Percentiles rank a stretch among this genome's conserved stretches.
These are phyloP conservation scores for Tromatobia lineatoria DNA, from an alignment of 2,888 invertebrate genomes.

Conservation along the genomic window DNA sequence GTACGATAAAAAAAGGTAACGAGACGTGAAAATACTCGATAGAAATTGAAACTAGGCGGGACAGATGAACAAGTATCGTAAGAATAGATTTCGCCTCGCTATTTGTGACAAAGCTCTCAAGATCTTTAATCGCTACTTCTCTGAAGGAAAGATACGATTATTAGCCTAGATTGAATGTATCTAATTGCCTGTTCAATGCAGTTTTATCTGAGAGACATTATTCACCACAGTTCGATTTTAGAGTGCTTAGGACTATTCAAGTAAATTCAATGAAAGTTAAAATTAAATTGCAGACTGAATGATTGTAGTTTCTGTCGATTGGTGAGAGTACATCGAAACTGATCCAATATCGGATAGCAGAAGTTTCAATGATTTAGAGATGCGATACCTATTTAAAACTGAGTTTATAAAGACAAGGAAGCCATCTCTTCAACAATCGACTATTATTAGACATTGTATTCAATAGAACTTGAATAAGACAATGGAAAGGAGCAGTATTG, in stretches of 20 bases:
- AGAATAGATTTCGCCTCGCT: constrained; percentile 87
- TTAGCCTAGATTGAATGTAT: constrained; percentile 13
- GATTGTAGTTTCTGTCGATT: neutral
- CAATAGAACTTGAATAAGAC: neutral
- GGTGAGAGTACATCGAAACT: neutral
- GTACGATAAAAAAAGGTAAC: no score
- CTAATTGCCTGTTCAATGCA: neutral
- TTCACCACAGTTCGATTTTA: neutral
- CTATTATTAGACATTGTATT: neutral
- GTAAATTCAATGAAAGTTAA: neutral
- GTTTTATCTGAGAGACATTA: no score
- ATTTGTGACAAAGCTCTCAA: constrained; percentile 90
- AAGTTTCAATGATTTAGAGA: neutral
- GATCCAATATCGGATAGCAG: constrained; percentile 7
- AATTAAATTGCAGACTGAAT: neutral
- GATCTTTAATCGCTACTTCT: constrained; percentile 92
- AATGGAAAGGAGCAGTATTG: neutral
- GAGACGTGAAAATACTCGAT: no score
- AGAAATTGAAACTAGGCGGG: no score
- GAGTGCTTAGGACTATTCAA: neutral
- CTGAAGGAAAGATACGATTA: constrained; percentile 76
- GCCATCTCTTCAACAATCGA: neutral
- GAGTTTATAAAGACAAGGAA: neutral
- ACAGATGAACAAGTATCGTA: no score
- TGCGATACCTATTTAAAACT: neutral